Percentiles rank a stretch among this genome's conserved stretches.
phyloP scores from a whole-genome alignment of 2,797 vertebrate species.

The Setipinna tenuifilis region DNA sequence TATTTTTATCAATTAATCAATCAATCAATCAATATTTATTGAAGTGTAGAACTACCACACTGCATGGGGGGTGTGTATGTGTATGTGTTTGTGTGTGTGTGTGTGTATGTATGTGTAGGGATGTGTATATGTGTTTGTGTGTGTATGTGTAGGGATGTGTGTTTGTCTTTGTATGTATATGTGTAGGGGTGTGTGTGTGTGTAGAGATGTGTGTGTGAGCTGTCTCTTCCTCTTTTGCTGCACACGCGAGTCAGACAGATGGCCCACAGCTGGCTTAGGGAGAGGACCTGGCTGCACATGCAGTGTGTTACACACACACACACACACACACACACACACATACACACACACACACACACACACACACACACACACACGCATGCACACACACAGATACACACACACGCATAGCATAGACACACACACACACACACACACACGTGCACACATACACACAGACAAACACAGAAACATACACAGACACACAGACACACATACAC shows the following conservation, averaged over 20 bases:
- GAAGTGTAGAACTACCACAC: too few species aligned
- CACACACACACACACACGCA: background rate
- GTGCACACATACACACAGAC: background rate
- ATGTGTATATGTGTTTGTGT: slow-evolving; percentile 40
- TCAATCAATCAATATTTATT: too few species aligned
- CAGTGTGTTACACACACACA: background rate
- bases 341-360: background rate
- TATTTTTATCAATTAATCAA: too few species aligned
- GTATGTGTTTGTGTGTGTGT: too few species aligned
- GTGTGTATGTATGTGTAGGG: background rate
- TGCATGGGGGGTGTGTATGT: too few species aligned
- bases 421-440: background rate
- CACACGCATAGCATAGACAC: background rate
- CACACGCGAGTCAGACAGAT: slow-evolving; percentile 43
- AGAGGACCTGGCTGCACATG: background rate
- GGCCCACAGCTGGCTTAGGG: slow-evolving; percentile 42
- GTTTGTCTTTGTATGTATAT: background rate
- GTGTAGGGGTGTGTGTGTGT: background rate
- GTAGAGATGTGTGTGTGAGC: background rate
- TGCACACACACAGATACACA: background rate
- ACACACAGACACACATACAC: background rate
- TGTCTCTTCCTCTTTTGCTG: background rate
- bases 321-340: slow-evolving; percentile 11
- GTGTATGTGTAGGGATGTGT: slow-evolving; percentile 28
- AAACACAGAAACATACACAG: slow-evolving; percentile 11